Evolutionary conservation across 2,113 vertebrate species (phyloP).

Genomic region (Eudyptes chrysolophus): DNA sequence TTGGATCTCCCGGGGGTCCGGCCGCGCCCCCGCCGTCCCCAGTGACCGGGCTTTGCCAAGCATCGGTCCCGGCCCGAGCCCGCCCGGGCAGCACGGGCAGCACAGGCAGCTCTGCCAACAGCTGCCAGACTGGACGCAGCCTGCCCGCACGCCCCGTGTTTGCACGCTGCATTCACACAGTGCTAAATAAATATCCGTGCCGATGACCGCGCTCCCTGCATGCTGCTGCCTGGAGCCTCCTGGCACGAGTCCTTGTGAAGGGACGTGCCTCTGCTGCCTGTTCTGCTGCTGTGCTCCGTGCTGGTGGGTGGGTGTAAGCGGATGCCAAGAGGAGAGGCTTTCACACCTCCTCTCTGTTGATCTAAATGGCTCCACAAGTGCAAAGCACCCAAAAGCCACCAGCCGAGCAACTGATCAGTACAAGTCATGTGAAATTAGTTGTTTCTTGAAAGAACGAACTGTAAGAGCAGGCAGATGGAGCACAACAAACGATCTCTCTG

Average conservation of each 20-base stretch:
- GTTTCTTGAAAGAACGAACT: not conserved
- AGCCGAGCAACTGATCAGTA: not conserved
- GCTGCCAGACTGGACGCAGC: not conserved
- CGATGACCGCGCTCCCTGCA: fast-evolving
- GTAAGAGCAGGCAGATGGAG: not conserved
- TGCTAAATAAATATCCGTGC: not conserved
- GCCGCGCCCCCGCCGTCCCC: no score
- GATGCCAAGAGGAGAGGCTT: not conserved
- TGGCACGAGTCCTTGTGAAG: not conserved
- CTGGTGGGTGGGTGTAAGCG: not conserved
- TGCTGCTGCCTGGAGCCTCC: not conserved
- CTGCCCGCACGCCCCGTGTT: not conserved
- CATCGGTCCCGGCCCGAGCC: fast-evolving
- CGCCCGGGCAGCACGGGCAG: not conserved
- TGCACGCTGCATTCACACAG: not conserved
- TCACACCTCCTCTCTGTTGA: slow-evolving; percentile 8
- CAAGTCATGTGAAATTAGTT: not conserved
- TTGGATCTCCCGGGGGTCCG: not conserved
- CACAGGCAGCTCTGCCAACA: not conserved
- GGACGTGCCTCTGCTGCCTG: not conserved
- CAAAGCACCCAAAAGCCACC: not conserved
- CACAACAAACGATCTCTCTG: not conserved
- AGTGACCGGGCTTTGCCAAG: not conserved
- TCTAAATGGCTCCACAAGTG: not conserved
- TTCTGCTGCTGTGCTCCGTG: not conserved